Percentiles rank a stretch among this genome's conserved stretches.
Evolutionary conservation across 2,797 vertebrate genomes (phyloP).

Genomic region (Crocidura indochinensis): DNA sequence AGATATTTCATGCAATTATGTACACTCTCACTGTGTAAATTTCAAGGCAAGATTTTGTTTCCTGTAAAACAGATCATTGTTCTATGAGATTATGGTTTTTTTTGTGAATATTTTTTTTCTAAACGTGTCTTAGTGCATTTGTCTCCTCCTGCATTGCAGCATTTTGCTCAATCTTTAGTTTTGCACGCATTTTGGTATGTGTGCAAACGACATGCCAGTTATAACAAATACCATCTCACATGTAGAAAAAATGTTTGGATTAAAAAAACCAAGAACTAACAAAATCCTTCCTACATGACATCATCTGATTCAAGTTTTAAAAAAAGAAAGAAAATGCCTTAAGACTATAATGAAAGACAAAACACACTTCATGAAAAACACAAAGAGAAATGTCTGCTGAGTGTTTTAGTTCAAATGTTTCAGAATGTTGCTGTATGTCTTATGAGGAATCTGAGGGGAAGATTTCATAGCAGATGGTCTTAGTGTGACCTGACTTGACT

Average conservation of each 20-base stretch:
- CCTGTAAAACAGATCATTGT: too few species aligned
- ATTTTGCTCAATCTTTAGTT: constrained; percentile 90
- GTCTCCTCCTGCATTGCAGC: constrained; percentile 90
- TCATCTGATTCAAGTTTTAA: constrained; percentile 92
- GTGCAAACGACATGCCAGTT: constrained; percentile 97
- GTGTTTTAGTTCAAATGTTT: too few species aligned
- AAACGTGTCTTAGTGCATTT: constrained; percentile 92
- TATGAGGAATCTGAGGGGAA: too few species aligned
- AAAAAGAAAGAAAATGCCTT: constrained; percentile 86
- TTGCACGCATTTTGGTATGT: too few species aligned
- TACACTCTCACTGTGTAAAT: constrained; percentile 92
- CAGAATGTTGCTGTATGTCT: too few species aligned
- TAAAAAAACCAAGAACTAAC: constrained; percentile 93
- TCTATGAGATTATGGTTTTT: constrained; percentile 90
- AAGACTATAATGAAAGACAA: too few species aligned
- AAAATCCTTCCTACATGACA: constrained; percentile 94
- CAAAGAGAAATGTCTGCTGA: too few species aligned
- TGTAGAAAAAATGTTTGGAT: constrained; percentile 91
- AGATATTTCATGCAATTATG: constrained; percentile 91
- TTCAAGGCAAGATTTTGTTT: too few species aligned
- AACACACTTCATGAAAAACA: too few species aligned
- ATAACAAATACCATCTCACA: constrained; percentile 93
- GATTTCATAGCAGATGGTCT: too few species aligned
- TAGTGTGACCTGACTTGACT: too few species aligned
- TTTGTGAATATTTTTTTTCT: too few species aligned